Evolutionary conservation across 1,140 invertebrate genomes (phyloP).

Genomic region (Drosophila willistoni): DNA sequence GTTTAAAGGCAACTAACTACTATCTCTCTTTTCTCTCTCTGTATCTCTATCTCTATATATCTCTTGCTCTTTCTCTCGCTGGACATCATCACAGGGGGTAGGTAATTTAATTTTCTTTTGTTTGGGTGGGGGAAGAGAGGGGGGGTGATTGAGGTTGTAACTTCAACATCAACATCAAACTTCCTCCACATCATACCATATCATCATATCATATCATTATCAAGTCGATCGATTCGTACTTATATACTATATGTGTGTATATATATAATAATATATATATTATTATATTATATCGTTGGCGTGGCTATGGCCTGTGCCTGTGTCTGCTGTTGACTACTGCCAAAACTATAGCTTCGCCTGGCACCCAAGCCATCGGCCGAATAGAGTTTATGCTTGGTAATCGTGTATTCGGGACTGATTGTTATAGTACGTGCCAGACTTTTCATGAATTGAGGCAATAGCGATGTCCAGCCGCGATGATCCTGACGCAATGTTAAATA

Average conservation of each 20-base stretch:
- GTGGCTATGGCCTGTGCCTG: slow-evolving; percentile 59
- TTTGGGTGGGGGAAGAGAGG: neutral
- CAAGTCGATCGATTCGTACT: no score
- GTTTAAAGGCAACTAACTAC: slow-evolving; percentile 65
- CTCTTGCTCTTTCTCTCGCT: slow-evolving; percentile 23
- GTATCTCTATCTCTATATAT: slow-evolving; percentile 16
- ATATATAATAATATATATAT: slow-evolving; percentile 9
- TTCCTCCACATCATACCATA: neutral
- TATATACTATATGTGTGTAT: slow-evolving; percentile 15
- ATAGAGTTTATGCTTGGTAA: slow-evolving; percentile 94
- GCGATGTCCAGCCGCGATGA: slow-evolving; percentile 90
- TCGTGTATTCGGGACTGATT: slow-evolving; percentile 91
- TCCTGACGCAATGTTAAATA: slow-evolving; percentile 93
- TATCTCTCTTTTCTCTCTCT: slow-evolving; percentile 49
- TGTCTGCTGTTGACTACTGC: slow-evolving; percentile 50
- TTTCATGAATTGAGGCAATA: slow-evolving; percentile 94
- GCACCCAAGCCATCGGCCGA: slow-evolving; percentile 67
- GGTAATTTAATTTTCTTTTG: slow-evolving; percentile 9
- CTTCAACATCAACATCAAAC: slow-evolving; percentile 8
- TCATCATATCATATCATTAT: neutral
- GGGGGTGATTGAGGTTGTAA: neutral
- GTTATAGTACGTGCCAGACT: slow-evolving; percentile 90
- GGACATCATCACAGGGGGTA: slow-evolving; percentile 50
- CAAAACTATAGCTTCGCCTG: slow-evolving; percentile 67
- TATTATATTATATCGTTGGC: slow-evolving; percentile 68